Evolutionary conservation across 2,888 invertebrate genomes (phyloP).

Genomic region (Epistrophe eligans): DNA sequence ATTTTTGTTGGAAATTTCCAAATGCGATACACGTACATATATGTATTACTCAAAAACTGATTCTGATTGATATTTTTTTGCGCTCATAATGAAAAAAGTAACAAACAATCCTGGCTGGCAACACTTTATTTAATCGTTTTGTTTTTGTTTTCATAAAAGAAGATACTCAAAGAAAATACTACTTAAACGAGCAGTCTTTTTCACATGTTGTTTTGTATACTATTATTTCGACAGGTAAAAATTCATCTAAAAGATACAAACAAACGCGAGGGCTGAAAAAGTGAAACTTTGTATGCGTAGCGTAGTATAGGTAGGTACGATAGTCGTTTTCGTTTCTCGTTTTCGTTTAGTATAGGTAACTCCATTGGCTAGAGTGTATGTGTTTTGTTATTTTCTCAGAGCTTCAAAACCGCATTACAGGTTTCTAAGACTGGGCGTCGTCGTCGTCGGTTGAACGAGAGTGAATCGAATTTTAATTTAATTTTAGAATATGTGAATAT

Average conservation of each 20-base stretch:
- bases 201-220: slow-evolving; percentile 57
- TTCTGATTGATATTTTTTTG: too few species aligned
- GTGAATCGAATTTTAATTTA: slow-evolving; percentile 20
- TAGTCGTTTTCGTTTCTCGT: too few species aligned
- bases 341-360: slow-evolving; percentile 1
- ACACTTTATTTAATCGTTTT: background rate
- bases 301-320: background rate
- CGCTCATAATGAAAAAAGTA: too few species aligned
- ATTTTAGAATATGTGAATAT: slow-evolving; percentile 61
- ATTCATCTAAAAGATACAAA: slow-evolving; percentile 37
- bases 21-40: too few species aligned
- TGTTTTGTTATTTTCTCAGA: slow-evolving; percentile 58
- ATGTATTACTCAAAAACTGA: too few species aligned
- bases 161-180: slow-evolving; percentile 27
- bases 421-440: slow-evolving; percentile 67
- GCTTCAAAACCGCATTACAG: slow-evolving; percentile 51
- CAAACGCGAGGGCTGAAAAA: slow-evolving; percentile 63
- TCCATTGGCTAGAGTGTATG: slow-evolving; percentile 47
- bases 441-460: slow-evolving; percentile 66
- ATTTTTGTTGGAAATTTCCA: too few species aligned
- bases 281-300: slow-evolving; percentile 54
- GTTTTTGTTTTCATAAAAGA: slow-evolving; percentile 37
- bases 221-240: slow-evolving; percentile 57
- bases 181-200: background rate
- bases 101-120: background rate